Conservation (phyloP, 1,140 invertebrate genomes). For the Meloidogyne floridensis region DNA sequence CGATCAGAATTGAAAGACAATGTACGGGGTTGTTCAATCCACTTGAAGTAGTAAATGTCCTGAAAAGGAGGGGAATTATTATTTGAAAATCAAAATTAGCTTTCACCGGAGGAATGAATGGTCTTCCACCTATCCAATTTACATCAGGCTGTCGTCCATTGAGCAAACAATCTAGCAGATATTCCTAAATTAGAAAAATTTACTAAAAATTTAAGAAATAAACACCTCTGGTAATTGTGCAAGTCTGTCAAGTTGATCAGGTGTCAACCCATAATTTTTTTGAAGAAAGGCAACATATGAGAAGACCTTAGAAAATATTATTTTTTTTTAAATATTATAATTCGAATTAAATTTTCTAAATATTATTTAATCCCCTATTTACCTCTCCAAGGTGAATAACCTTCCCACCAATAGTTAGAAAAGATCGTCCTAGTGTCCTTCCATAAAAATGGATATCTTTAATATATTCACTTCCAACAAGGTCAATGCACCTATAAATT, state of each 20-base stretch:
- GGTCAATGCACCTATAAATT: conserved; percentile 43
- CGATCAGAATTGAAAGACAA: conserved; percentile 63
- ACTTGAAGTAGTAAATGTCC: conserved; percentile 66
- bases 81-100: not conserved
- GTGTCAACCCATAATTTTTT: conserved; percentile 65
- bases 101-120: conserved; percentile 57
- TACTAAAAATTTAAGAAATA: not conserved
- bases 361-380: not conserved
- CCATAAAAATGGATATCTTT: conserved; percentile 66
- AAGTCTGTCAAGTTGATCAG: conserved; percentile 63
- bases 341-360: too few relatives aligned
- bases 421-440: conserved; percentile 57
- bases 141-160: conserved; percentile 65
- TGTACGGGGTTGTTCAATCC: conserved; percentile 65
- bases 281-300: conserved; percentile 65
- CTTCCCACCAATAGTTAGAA: conserved; percentile 66
- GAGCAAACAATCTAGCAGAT: conserved; percentile 62
- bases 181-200: conserved; percentile 49
- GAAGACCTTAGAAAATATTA: conserved; percentile 42
- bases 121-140: conserved; percentile 65
- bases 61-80: not conserved
- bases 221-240: conserved; percentile 60
- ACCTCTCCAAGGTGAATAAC: conserved; percentile 64
- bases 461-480: conserved; percentile 65
- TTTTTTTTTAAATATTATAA: too few relatives aligned